Evolutionary conservation across 2,888 invertebrate genomes (phyloP).

Genomic region (Tachina fera): DNA sequence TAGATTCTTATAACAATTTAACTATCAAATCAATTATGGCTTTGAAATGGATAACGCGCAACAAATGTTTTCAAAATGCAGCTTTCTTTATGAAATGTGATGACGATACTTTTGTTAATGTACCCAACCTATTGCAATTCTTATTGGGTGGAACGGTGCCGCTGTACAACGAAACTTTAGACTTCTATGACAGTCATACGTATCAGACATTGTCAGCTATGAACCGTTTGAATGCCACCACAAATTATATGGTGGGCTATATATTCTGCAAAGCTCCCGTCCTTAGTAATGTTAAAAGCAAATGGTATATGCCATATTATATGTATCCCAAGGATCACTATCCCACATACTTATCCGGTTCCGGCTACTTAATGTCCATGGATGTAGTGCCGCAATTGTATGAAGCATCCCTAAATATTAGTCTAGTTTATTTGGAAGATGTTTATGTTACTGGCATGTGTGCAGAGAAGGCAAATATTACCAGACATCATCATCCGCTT

Average conservation of each 20-base stretch:
- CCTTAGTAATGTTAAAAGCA: conserved; percentile 88
- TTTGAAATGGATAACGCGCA: conserved; percentile 90
- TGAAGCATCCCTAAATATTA: conserved; percentile 86
- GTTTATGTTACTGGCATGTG: conserved; percentile 91
- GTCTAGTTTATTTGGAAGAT: conserved; percentile 90
- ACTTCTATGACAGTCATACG: conserved; percentile 78
- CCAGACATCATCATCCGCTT: conserved; percentile 86
- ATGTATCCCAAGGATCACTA: conserved; percentile 89
- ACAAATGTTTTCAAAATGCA: conserved; percentile 85
- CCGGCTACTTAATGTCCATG: conserved; percentile 90
- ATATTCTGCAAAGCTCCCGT: conserved; percentile 91
- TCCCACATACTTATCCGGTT: conserved; percentile 92
- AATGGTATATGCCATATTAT: conserved; percentile 93
- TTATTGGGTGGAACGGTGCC: conserved; percentile 83
- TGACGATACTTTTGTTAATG: conserved; percentile 93
- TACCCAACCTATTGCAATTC: conserved; percentile 86
- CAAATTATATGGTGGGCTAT: conserved; percentile 87
- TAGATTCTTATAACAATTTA: conserved; percentile 93
- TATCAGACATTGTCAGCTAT: conserved; percentile 76
- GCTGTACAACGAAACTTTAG: conserved; percentile 81
- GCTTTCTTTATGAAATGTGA: conserved; percentile 92
- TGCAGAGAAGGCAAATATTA: conserved; percentile 85
- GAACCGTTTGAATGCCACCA: conserved; percentile 80
- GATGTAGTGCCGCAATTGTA: conserved; percentile 87
- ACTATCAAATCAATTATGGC: conserved; percentile 93